phyloP scores from a whole-genome alignment of 2,797 vertebrate genomes.

The Dendrocincla tyrannina region DNA sequence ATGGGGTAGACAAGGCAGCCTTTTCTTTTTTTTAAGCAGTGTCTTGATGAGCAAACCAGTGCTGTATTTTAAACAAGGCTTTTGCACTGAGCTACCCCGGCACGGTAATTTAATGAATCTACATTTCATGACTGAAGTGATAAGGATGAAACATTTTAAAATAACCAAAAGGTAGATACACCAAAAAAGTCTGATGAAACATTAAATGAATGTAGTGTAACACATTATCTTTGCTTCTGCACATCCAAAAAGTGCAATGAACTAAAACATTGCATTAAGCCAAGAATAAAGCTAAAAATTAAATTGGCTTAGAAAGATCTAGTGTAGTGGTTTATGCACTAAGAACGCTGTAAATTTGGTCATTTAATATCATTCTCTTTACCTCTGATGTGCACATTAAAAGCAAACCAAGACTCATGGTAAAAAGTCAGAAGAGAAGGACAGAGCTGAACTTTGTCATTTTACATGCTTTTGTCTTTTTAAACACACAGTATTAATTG shows the following conservation, averaged over 20 bases:
- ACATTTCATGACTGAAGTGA: conserved; percentile 79
- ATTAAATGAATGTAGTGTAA: conserved; percentile 84
- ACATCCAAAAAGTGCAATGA: conserved; percentile 83
- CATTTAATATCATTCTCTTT: conserved; percentile 77
- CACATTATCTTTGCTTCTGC: conserved; percentile 85
- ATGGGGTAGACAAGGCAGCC: not conserved
- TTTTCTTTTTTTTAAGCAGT: conserved; percentile 14
- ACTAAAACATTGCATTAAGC: conserved; percentile 86
- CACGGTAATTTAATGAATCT: conserved; percentile 77
- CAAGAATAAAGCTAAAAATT: conserved; percentile 84
- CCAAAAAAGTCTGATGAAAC: conserved; percentile 81
- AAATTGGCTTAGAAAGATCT: conserved; percentile 81
- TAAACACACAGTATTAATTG: conserved; percentile 47
- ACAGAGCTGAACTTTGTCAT: not conserved
- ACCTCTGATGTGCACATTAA: conserved; percentile 65
- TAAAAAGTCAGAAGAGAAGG: conserved; percentile 22
- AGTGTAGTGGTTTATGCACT: conserved; percentile 80
- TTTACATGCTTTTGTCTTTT: conserved; percentile 11
- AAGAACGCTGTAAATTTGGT: conserved; percentile 77
- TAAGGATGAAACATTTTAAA: conserved; percentile 83
- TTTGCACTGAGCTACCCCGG: conserved; percentile 64
- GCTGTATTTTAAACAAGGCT: conserved; percentile 50
- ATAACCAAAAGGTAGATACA: conserved; percentile 84
- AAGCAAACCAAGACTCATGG: conserved; percentile 10
- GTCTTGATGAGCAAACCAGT: conserved; percentile 59